Evolutionary conservation across 2,113 vertebrate genomes (phyloP), one percentile per base, ranked within the genome.

Genomic region (Cynoglossus semilaevis): DNA sequence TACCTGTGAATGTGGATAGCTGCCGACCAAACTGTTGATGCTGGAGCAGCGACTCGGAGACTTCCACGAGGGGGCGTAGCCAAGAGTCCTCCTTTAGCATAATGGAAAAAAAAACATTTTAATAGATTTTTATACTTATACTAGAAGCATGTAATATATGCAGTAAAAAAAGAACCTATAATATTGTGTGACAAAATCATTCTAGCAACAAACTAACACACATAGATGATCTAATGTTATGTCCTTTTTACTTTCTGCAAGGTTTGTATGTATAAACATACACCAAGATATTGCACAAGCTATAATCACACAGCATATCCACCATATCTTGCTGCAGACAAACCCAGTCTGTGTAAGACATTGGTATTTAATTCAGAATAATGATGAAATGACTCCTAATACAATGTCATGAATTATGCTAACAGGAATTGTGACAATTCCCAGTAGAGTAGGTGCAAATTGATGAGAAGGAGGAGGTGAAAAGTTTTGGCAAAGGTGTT

Each of bases 11-110:
- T 77, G 77, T 55, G 94, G 87, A 80, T 91, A 94, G 77, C 50
- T 92, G 92, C 94, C 94, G 57, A 94, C 88, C 60, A 98, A 85
- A 50, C 96, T 98, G 90, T 90, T 96, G 88, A 97, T 88, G 70
- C 96, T 98, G 81, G 96, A 98, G 83, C 93, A 96, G 45, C 94
- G 92, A 85, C 94, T 98, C 38, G 94, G 96, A 43, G 95, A 89
- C 51, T 86, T 95, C 95, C 96, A 98, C 36, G 92, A 68, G 41
- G 94, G 89, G 71, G 87, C 85, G 65, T 84, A 60, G 0, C 89
- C 90, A 67, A 97, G 74, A 0, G 93, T 96, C 78, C 93, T 92
- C 88, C 96, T 98, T 82, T 14, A 15, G 55, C 15, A 70, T 36
- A 49, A 67, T 15, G 4, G 67, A 2, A 78, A 1, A 62, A 0